Evolutionary conservation across 2,113 vertebrate genomes (phyloP), one percentile per base, ranked within the genome.

Genomic region (Campylomormyrus tamandua): DNA sequence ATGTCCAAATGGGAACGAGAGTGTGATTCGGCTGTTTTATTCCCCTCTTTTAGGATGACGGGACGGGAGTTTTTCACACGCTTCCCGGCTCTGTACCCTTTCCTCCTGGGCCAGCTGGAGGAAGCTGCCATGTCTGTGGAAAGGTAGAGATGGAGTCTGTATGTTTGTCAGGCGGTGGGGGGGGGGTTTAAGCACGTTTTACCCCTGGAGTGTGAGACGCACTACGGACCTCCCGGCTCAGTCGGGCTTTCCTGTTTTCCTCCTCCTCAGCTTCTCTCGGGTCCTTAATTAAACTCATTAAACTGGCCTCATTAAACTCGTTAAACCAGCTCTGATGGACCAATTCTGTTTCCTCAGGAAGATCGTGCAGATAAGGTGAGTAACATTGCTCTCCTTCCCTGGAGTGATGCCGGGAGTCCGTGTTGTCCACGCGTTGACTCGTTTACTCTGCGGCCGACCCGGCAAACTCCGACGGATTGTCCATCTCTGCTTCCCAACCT

Each of bases 31-130:
- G 45, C 83, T 13, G 0, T 39, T 83, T 21, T 74, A 5, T 24
- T 39, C 9, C 8, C 88, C 62, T 48, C 48, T 90, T 39, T 90
- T 92, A 99, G 98, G 94, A 99, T 99, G 98, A 99, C 98, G 0
- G 98, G 98, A 83, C 96, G 97, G 2, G 98, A 99, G 93, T 99
- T 99, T 90, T 99, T 99, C 94, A 98, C 97, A 87, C 97, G 97
- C 6, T 99, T 98, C 91, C 98, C 98, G 0, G 95, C 97, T 35
- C 97, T 99, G 89, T 97, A 99, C 91, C 97, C 97, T 8, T 99
- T 99, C 91, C 96, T 99, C 27, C 97, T 99, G 90, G 95, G 94
- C 90, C 97, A 98, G 80, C 93, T 99, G 92, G 96, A 98, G 93
- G 92, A 95, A 90, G 97, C 97, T 88, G 96, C 97, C 56, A 94